phyloP scores from a whole-genome alignment of 2,113 vertebrate species.

The Cephalopterus ornatus region DNA sequence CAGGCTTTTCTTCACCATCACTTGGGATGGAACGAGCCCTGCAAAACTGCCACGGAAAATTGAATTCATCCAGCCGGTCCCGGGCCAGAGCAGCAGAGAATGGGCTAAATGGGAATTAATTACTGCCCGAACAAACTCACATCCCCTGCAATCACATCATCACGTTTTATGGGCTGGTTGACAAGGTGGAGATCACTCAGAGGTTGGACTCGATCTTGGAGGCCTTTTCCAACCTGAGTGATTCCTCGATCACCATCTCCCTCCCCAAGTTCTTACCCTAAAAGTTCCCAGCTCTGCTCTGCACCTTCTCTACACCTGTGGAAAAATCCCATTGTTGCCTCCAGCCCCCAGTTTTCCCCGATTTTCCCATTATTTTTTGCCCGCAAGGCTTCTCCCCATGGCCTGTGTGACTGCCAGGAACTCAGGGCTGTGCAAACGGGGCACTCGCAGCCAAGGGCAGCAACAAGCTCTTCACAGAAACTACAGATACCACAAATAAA shows the following conservation, averaged over 20 bases:
- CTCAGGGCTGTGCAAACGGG: rapidly evolving
- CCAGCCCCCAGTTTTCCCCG: not conserved
- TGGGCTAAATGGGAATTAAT: not conserved
- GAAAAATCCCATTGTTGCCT: not conserved
- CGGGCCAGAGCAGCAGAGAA: not conserved
- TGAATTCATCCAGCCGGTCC: not conserved
- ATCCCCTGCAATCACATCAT: not conserved
- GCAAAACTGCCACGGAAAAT: not conserved
- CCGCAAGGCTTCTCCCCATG: rapidly evolving
- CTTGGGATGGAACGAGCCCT: not conserved
- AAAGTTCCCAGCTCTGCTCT: not conserved
- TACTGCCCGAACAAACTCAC: not conserved
- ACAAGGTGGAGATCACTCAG: not conserved
- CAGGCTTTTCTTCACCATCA: not conserved
- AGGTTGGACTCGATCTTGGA: not conserved
- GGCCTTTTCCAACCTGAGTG: not conserved
- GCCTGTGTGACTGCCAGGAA: too few relatives aligned
- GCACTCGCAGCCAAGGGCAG: not conserved
- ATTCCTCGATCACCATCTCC: too few relatives aligned
- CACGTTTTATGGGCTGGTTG: not conserved
- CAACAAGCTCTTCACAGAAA: not conserved
- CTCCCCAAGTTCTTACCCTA: rapidly evolving
- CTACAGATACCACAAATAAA: rapidly evolving
- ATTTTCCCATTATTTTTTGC: rapidly evolving
- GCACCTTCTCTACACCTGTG: not conserved